Base-by-base conservation (phyloP, 2,797 vertebrate species). In the Thalassophryne amazonica region DNA sequence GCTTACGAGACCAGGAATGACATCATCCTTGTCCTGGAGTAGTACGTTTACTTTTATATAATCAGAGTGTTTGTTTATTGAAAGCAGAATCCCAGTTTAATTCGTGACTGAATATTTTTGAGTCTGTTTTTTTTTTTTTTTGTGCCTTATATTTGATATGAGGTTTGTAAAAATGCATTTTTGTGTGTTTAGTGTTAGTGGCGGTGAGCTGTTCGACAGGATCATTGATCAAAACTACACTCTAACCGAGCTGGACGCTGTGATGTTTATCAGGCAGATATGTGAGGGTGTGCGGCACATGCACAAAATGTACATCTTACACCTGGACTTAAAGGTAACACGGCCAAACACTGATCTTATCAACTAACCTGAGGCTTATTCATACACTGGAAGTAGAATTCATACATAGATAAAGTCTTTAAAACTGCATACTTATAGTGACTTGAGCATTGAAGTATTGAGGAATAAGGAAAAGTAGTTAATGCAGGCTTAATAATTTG, bases 241-340 rank as follows among this genome's bases (percentile, higher is more conserved):
- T 2, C 66, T 92, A 30, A 94, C 92, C 4, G 97, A 99, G 77
- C 80, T 95, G 60, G 97, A 99, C 12, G 89, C 94, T 2, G 88
- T 98, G 56, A 73, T 93, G 2, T 97, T 98, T 77, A 91, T 94
- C 72, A 91, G 91, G 62, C 95, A 99, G 80, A 98, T 99, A 65
- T 98, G 95, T 51, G 95, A 96, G 27, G 97, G 97, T 18, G 84
- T 99, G 62, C 91, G 92, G 47, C 90, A 98, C 83, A 97, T 99
- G 95, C 97, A 99, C 76, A 95, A 94, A 83, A 97, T 97, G 95
- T 96, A 94, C 59, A 92, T 99, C 65, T 91, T 99, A 7, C 97
- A 99, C 65, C 84, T 99, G 64, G 96, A 99, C 82, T 81, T 99
- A 41, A 99, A 99, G 96, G 97, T 98, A 88, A 58, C 8, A 8